Percentiles rank a stretch among this genome's conserved stretches.
These are phyloP conservation scores for Heliangelus exortis DNA, from an alignment of 2,797 vertebrate genomes.

Conservation along the genomic window DNA sequence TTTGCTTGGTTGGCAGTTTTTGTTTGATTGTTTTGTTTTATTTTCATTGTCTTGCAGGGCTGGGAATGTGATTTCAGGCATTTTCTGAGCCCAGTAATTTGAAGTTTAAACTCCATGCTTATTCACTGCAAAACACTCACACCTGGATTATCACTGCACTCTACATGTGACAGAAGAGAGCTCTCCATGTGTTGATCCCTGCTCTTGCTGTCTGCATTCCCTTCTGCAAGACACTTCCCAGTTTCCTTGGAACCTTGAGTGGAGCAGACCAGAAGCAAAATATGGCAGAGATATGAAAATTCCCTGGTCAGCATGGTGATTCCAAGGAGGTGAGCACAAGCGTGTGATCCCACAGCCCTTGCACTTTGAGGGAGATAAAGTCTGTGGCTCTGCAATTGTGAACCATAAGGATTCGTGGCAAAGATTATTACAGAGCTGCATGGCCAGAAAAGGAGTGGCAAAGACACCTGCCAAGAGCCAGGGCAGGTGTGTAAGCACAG, in stretches of 20 bases:
- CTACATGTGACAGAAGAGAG: neutral
- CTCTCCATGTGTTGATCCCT: neutral
- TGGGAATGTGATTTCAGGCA: neutral
- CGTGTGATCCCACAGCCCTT: neutral
- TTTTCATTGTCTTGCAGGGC: neutral
- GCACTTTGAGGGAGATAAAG: neutral
- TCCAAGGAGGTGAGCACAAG: neutral
- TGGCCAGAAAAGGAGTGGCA: neutral
- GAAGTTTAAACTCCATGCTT: neutral
- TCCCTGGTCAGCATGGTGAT: neutral
- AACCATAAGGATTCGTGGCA: neutral
- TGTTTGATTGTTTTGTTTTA: neutral
- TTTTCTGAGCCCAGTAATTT: neutral
- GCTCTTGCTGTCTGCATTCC: neutral
- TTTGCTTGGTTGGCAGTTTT: neutral
- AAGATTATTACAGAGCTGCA: neutral
- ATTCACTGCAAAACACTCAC: neutral
- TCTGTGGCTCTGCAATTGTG: neutral
- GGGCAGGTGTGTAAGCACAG: neutral
- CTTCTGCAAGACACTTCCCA: neutral
- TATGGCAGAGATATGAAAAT: neutral
- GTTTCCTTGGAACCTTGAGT: neutral
- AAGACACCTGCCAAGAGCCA: neutral
- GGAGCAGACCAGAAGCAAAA: neutral
- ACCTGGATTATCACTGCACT: neutral